phyloP scores from a whole-genome alignment of 2,797 vertebrate species.

The Enteromius treurensis region DNA sequence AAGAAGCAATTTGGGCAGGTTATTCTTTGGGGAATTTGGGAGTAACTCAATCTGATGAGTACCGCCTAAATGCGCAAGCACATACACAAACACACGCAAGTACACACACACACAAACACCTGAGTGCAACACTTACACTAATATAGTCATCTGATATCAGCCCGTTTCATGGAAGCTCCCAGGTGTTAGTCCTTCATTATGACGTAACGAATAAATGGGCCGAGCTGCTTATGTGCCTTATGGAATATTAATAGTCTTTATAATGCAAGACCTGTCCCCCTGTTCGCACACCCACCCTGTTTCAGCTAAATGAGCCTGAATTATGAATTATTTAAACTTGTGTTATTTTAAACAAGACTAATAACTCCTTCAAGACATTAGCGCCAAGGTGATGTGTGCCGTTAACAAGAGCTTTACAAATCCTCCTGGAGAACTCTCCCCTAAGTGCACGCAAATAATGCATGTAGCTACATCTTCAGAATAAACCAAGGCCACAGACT shows the following conservation, averaged over 20 bases:
- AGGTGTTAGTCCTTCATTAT: slow-evolving; percentile 45
- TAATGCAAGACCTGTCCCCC: slow-evolving; percentile 34
- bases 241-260: slow-evolving; percentile 46
- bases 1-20: slow-evolving; percentile 42
- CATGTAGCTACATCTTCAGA: slow-evolving; percentile 2
- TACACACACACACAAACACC: neutral
- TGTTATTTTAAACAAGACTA: slow-evolving; percentile 53
- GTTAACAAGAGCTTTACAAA: slow-evolving; percentile 38
- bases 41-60: slow-evolving; percentile 35
- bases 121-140: slow-evolving; percentile 9
- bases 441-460: slow-evolving; percentile 11
- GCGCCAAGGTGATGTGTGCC: slow-evolving; percentile 5
- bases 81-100: neutral
- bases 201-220: slow-evolving; percentile 24
- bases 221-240: slow-evolving; percentile 4
- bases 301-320: slow-evolving; percentile 43
- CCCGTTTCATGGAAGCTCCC: slow-evolving; percentile 18
- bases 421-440: slow-evolving; percentile 25
- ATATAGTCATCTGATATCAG: slow-evolving; percentile 32
- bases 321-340: slow-evolving; percentile 52
- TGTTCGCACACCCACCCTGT: slow-evolving; percentile 35
- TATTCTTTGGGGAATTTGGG: slow-evolving; percentile 39
- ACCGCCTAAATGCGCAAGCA: neutral
- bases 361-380: slow-evolving; percentile 45
- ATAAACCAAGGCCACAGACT: neutral